Base-by-base conservation (phyloP, 2,888 invertebrate species). In the Eristalis pertinax region DNA sequence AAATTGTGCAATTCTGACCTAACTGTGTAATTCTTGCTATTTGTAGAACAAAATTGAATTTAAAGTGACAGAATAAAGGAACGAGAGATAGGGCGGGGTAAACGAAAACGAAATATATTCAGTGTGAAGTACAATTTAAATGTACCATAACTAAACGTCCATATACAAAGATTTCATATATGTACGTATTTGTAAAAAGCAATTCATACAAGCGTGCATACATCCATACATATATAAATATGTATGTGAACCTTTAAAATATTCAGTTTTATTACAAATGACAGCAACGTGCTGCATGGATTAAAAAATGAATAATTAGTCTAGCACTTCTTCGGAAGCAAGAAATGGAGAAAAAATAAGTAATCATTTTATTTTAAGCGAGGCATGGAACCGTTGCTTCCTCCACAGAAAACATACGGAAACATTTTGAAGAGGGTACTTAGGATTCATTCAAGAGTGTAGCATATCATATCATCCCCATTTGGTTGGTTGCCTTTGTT, bases 361-460 rank as follows among this genome's bases (percentile, higher is more conserved):
- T 74, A 74, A 84, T 79, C 68, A 78, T 75, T 84, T 84, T 78
- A 84, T 79, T 78, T 74, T 75, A 65, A 70, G 78, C 64, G 43
- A 70, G 60, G 69, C 75, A 75, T 79, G 79, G 70, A 78, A 70
- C 43, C 60, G 69, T 26, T 15, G 26, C 60, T 69, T 65, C 62
- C 13, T 70, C 62, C 64, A 62, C 56, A 62, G 69, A 79, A 58
- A 75, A 79, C 84, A 79, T 84, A 84, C 68, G 84, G 84, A 79
- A 79, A 79, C 79, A 79, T 79, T 84, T 84, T 84, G 84, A 84
- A 84, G 79, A 84, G 84, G 79, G 79, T 70, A 79, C 84, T 79
- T 84, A 65, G 79, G 65, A 84, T 70, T 79, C 74, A 84, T 75
- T 84, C 75, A 84, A 84, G 74, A 79, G 74, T 84, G 50, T 75